These are phyloP conservation scores for Conistra vaccinii DNA, from an alignment of 2,888 invertebrate species.

Conservation along the genomic window DNA sequence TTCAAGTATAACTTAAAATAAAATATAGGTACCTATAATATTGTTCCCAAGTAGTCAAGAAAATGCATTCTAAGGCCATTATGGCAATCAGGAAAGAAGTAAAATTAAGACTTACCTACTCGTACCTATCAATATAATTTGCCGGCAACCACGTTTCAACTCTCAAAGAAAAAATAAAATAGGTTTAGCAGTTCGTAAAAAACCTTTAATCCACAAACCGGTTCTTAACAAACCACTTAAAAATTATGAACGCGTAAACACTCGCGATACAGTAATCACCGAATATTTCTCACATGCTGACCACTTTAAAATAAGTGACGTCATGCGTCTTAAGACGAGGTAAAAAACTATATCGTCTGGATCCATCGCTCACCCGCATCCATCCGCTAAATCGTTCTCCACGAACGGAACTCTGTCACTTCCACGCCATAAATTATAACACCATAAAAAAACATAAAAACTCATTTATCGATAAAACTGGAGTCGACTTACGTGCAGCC, in stretches of 20 bases:
- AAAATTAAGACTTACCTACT: neutral
- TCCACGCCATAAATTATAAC: conserved; percentile 85
- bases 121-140: neutral
- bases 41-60: neutral
- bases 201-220: conserved; percentile 13
- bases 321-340: conserved; percentile 52
- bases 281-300: conserved; percentile 44
- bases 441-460: conserved; percentile 82
- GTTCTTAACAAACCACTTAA: conserved; percentile 38
- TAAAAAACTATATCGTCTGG: conserved; percentile 61
- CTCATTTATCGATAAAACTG: conserved; percentile 85
- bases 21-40: too few species aligned
- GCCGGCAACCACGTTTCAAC: conserved; percentile 1
- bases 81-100: neutral
- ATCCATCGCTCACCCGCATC: conserved; percentile 76
- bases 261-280: conserved; percentile 33
- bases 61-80: neutral
- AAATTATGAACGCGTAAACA: conserved; percentile 35
- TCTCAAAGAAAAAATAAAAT: conserved; percentile 13
- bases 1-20: too few species aligned
- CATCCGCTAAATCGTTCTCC: conserved; percentile 72
- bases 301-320: conserved; percentile 51
- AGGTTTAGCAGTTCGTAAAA: conserved; percentile 2
- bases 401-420: conserved; percentile 83
- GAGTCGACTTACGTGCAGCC: conserved; percentile 78